These are phyloP conservation scores for Platycheirus rosarum DNA, from an alignment of 2,888 invertebrate species.

Conservation along the genomic window DNA sequence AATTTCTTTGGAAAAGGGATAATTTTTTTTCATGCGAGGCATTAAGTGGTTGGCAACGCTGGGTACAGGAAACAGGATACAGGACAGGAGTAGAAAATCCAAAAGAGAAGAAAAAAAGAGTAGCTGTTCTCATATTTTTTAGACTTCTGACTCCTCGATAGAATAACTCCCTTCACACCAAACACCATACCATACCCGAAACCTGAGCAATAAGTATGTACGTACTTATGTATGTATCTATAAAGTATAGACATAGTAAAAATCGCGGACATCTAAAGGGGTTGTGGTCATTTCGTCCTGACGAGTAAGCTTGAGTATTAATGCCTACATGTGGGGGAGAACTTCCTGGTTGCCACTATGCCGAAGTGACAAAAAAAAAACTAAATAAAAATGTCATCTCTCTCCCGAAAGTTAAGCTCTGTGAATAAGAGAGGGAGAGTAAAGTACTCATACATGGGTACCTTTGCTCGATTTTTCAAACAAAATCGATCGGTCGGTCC, in stretches of 20 bases:
- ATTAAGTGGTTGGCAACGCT: no score
- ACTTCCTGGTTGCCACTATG: slow-evolving; percentile 40
- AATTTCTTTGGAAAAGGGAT: no score
- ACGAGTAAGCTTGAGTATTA: slow-evolving; percentile 55
- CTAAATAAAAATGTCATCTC: slow-evolving; percentile 71
- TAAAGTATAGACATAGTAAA: no score
- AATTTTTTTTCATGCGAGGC: no score
- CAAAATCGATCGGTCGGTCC: slow-evolving; percentile 45
- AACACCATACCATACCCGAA: slow-evolving; percentile 43
- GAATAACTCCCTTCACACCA: slow-evolving; percentile 47
- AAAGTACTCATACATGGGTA: slow-evolving; percentile 50
- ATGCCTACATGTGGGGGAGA: slow-evolving; percentile 19
- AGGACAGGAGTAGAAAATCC: slow-evolving; percentile 44
- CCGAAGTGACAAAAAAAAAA: slow-evolving; percentile 45
- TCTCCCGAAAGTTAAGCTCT: slow-evolving; percentile 63
- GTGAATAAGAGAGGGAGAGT: slow-evolving; percentile 39
- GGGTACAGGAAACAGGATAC: no score
- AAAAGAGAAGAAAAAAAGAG: slow-evolving; percentile 35
- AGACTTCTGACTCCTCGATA: slow-evolving; percentile 57
- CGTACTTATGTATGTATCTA: slow-evolving; percentile 16
- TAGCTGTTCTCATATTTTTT: slow-evolving; percentile 40
- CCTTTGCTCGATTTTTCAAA: slow-evolving; percentile 62
- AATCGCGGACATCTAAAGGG: slow-evolving; percentile 55
- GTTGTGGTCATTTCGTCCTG: slow-evolving; percentile 61
- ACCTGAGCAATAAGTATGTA: slow-evolving; percentile 48